Base-by-base conservation (phyloP, 2,797 vertebrate species). In the Mastacembelus armatus region DNA sequence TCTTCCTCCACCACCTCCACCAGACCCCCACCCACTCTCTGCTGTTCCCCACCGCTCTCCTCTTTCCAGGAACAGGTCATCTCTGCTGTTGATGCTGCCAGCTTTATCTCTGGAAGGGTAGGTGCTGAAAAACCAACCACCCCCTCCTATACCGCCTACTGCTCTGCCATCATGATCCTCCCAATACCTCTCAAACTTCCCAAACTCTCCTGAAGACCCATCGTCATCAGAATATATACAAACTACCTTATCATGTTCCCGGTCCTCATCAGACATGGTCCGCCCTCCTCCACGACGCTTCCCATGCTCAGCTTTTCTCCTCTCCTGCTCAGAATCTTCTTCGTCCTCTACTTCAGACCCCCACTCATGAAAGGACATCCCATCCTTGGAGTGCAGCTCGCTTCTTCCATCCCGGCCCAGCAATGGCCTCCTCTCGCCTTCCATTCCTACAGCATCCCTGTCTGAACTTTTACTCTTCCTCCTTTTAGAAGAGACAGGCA, bases 161-260 rank as follows among this genome's bases (percentile, higher is more conserved):
- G 90, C 91, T 62, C 93, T 89, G 52, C 92, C 92, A 81, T 93
- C 93, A 4, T 93, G 93, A 45, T 93, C 93, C 30, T 94, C 94
- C 93, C 93, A 94, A 77, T 94, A 94, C 66, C 93, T 88, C 65
- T 95, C 93, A 57, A 94, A 95, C 80, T 94, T 94, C 10, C 94
- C 94, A 77, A 95, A 95, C 81, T 95, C 94, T 22, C 93, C 94
- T 0, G 93, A 94, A 10, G 93, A 94, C 12, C 89, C 94, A 5
- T 94, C 89, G 2, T 92, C 87, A 18, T 91, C 92, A 1, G 91
- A 86, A 32, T 93, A 91, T 64, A 92, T 91, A 32, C 91, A 94
- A 0, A 89, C 85, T 3, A 90, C 92, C 52, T 93, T 92, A 64
- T 92, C 92, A 38, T 86, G 82, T 58, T 93, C 92, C 36, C 89